Evolutionary conservation across 64 coral and sea anemone species (phyloP).

Genomic region (Montipora capricornis): DNA sequence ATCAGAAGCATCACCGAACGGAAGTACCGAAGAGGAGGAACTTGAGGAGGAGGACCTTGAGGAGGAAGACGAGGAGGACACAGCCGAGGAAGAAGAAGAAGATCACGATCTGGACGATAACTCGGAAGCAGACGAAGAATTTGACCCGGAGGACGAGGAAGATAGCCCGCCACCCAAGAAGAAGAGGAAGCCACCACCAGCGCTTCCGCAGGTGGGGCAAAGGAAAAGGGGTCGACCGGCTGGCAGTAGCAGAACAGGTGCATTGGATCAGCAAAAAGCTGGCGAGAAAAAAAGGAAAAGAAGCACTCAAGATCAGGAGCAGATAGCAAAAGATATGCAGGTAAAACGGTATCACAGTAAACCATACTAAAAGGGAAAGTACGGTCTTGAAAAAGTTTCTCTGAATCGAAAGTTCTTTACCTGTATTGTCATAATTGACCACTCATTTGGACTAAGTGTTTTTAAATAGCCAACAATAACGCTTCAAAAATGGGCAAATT

Average conservation of each 20-base stretch:
- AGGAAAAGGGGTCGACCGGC: constrained; percentile 31
- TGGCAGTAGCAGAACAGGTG: not conserved
- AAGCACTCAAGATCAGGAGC: constrained; percentile 31
- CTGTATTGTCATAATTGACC: too few relatives aligned
- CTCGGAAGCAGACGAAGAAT: constrained; percentile 27
- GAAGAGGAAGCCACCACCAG: constrained; percentile 12
- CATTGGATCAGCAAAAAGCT: not conserved
- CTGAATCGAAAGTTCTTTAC: too few relatives aligned
- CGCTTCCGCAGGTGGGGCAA: not conserved
- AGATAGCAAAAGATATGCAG: constrained; percentile 21
- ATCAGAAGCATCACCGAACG: not conserved
- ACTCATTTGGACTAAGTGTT: too few relatives aligned
- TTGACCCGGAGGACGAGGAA: constrained; percentile 25
- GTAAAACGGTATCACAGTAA: not conserved
- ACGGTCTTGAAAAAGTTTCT: too few relatives aligned
- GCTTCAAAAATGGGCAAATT: too few relatives aligned
- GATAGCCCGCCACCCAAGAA: constrained; percentile 18
- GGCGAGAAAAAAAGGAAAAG: constrained; percentile 39
- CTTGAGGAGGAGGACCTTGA: constrained; percentile 30
- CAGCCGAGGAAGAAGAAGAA: constrained; percentile 7
- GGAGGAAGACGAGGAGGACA: not conserved
- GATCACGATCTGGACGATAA: constrained; percentile 19
- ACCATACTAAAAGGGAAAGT: not conserved
- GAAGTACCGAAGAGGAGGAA: not conserved
- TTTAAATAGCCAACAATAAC: too few relatives aligned